Base-by-base conservation (phyloP, 2,888 invertebrate species). In the Meteorus cinctellus region DNA sequence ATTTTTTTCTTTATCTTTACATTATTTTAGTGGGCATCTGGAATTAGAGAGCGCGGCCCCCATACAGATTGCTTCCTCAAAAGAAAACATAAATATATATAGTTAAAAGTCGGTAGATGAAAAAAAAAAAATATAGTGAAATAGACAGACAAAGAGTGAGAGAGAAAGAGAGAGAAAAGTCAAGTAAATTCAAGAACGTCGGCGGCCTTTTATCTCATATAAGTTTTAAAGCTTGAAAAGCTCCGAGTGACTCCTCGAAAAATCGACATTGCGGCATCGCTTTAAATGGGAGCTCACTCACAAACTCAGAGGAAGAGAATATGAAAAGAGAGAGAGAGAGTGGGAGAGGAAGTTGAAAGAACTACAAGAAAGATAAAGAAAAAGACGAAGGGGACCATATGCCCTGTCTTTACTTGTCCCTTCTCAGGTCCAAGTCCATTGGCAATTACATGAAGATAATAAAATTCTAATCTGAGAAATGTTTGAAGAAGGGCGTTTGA, bases 21-120 rank as follows among this genome's bases (percentile, higher is more conserved):
- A 19, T 24, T 69, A 74, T 72, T 63, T 78, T 67, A 69, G 72
- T 63, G 72, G 70, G 75, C 34, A 48, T 45, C 45, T 67, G 55
- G 55, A 67, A 67, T 48, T 67, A 73, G 74, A 75, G 74, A 75
- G 75, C 72, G 78, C 55, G 72, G 77, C 68, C 55, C 65, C 65
- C 67, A 73, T 65, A 77, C 69, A 77, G 60, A 48, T 48, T 48
- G 16, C 48, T n/a, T n/a, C n/a, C 48, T 48, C 77, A 78, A 78
- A 77, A 80, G 77, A 80, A 80, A 80, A 55, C 8, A 55, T 55
- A 55, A n/a, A 55, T 55, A 19, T 55, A 19, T 55, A 48, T 75
- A 78, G 78, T 66, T 78, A 72, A 48, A 69, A 65, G 59, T 69
- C 65, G 60, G 74, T 36, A 60, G 65, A 59, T 59, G 48, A 74